These are phyloP conservation scores for Melipona quadrifasciata DNA, from an alignment of 1,140 invertebrate genomes.

Conservation along the genomic window DNA sequence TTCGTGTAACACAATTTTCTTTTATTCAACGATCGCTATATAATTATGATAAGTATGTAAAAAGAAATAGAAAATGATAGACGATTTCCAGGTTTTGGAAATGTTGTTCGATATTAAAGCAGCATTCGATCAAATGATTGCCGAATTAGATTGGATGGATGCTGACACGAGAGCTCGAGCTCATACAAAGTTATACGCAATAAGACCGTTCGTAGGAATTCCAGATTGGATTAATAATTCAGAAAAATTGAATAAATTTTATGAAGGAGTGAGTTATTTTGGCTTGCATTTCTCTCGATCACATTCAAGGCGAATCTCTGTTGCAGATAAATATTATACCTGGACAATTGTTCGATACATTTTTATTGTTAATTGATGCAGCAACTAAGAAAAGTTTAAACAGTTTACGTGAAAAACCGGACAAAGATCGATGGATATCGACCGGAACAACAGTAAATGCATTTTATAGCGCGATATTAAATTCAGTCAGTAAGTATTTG, in stretches of 20 bases:
- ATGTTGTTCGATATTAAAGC: conserved; percentile 89
- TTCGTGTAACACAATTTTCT: conserved; percentile 60
- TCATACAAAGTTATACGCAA: conserved; percentile 85
- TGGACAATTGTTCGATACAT: conserved; percentile 84
- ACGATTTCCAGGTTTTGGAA: conserved; percentile 84
- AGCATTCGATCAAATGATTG: conserved; percentile 87
- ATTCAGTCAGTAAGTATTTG: conserved; percentile 89
- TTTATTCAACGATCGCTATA: not conserved
- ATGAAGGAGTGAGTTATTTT: conserved; percentile 80
- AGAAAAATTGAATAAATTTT: conserved; percentile 83
- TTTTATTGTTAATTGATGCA: conserved; percentile 83
- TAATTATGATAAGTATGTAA: not conserved
- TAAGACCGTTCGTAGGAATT: conserved; percentile 87
- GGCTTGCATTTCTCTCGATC: not conserved
- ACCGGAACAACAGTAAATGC: conserved; percentile 88
- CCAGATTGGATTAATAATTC: conserved; percentile 86
- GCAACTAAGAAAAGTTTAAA: conserved; percentile 84
- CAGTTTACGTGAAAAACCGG: conserved; percentile 84
- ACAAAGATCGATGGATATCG: conserved; percentile 87
- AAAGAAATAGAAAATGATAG: not conserved
- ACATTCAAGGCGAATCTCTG: not conserved
- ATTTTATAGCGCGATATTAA: conserved; percentile 90
- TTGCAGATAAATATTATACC: conserved; percentile 84
- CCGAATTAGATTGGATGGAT: conserved; percentile 91
- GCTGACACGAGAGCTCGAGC: conserved; percentile 84